A percentile compares a stretch with the other conserved stretches of the same genome.
Evolutionary conservation across 2,888 invertebrate genomes (phyloP).

Genomic region (Matsumyia berberina): DNA sequence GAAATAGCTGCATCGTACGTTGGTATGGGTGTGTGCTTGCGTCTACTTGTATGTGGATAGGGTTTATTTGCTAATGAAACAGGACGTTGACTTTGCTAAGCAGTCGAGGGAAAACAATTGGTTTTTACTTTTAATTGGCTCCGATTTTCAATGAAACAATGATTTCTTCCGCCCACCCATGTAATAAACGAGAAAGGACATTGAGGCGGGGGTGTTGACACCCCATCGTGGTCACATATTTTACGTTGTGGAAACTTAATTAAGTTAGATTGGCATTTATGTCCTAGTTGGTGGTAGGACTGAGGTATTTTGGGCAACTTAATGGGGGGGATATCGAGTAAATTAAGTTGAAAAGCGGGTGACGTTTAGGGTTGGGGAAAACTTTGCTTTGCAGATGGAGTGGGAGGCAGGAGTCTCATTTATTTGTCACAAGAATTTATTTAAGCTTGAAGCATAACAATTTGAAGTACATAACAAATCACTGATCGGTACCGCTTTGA

Average conservation of each 20-base stretch:
- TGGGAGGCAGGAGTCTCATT: too few species aligned
- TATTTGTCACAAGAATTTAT: too few species aligned
- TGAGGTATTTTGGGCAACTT: slow-evolving; percentile 4
- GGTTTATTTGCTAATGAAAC: slow-evolving; percentile 60
- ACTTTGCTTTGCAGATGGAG: too few species aligned
- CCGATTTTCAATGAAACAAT: slow-evolving; percentile 58
- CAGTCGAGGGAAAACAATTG: slow-evolving; percentile 59
- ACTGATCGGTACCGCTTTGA: too few species aligned
- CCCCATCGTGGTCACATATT: slow-evolving; percentile 46
- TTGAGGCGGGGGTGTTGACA: background rate
- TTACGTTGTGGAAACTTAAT: slow-evolving; percentile 59
- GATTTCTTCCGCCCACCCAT: background rate
- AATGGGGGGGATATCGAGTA: slow-evolving; percentile 10
- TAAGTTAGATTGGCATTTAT: slow-evolving; percentile 59
- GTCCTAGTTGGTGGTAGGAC: slow-evolving; percentile 39
- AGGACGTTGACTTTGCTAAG: slow-evolving; percentile 67
- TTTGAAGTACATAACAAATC: too few species aligned
- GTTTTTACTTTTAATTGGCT: slow-evolving; percentile 67
- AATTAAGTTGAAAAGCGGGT: slow-evolving; percentile 11
- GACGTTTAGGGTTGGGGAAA: too few species aligned
- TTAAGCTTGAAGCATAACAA: too few species aligned
- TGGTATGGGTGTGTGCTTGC: too few species aligned
- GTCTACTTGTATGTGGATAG: background rate
- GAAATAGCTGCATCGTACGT: slow-evolving; percentile 10
- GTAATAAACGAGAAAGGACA: slow-evolving; percentile 24